Base-by-base conservation (phyloP, 2,888 invertebrate genomes). In the Clivina fossor region DNA sequence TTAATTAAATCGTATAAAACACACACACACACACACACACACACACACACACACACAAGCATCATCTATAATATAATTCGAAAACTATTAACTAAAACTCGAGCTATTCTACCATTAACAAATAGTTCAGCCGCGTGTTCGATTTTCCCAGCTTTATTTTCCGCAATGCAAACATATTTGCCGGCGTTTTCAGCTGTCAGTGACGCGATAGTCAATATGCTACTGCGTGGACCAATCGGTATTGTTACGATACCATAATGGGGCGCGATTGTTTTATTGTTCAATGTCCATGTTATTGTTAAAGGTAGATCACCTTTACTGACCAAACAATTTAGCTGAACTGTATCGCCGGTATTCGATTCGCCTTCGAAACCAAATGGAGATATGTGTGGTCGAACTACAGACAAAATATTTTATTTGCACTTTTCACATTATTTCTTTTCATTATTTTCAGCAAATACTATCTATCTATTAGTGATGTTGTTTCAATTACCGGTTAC, bases 151-250 rank as follows among this genome's bases (percentile, higher is more conserved):
- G 84, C 85, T 61, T 73, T 71, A 74, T 88, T 89, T 61, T 79
- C 79, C 53, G 86, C 88, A 63, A 80, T 79, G 74, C 90, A 90
- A 41, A 86, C 87, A 71, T 88, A 90, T 70, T 82, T 83, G 61
- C 89, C 89, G 40, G 83, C 80, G 72, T 89, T 86, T 63, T 80
- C 33, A 24, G 48, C 49, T 19, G 48, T 28, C 4, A 56, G 43
- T 20, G 49, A 41, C 18, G 37, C 50, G 8, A 57, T 57, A 24
- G 43, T 53, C 13, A 57, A 38, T 30, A 43, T 16, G 24, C 43
- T 57, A 13, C 38, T 20, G 8, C 53, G 28, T n/a, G 50, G 35
- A 9, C 38, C 37, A 35, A 30, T 41, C 16, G 28, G 50, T 72
- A 66, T 76, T 73, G 65, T 77, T 75, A 63, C 74, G 76, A 67